These are phyloP conservation scores for Sialia sialis DNA, from an alignment of 2,113 vertebrate species.

Conservation along the genomic window DNA sequence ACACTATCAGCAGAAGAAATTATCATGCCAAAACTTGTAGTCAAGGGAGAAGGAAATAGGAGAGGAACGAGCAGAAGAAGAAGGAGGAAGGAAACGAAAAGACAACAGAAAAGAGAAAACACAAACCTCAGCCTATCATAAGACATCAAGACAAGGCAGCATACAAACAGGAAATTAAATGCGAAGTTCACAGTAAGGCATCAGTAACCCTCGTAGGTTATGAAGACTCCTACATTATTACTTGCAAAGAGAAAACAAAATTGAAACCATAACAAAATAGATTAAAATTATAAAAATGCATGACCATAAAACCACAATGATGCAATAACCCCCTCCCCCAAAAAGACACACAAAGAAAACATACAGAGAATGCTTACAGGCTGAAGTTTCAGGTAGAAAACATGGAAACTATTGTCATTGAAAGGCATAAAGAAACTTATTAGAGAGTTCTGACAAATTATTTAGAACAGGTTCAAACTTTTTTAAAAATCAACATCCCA, in stretches of 20 bases:
- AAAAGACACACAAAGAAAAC: background rate
- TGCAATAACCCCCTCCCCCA: background rate
- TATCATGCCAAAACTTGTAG: background rate
- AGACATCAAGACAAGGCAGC: background rate
- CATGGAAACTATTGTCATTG: background rate
- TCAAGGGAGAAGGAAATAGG: background rate
- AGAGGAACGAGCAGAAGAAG: background rate
- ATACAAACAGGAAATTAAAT: slow-evolving; percentile 53
- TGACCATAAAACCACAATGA: background rate
- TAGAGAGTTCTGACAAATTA: background rate
- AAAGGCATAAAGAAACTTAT: background rate
- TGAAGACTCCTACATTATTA: background rate
- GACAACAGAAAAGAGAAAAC: background rate
- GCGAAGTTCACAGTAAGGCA: background rate
- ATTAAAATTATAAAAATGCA: background rate
- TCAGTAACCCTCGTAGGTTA: background rate
- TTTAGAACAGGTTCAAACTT: background rate
- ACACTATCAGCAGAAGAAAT: background rate
- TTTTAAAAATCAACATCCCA: background rate
- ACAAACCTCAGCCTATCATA: background rate
- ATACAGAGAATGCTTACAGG: background rate
- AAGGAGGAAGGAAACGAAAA: background rate
- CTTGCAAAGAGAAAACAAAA: background rate
- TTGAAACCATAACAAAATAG: background rate
- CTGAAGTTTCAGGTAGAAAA: background rate